A percentile compares a stretch with the other conserved stretches of the same genome.
These are phyloP conservation scores for Batillaria attramentaria DNA, from an alignment of 1,140 invertebrate species.

Conservation along the genomic window DNA sequence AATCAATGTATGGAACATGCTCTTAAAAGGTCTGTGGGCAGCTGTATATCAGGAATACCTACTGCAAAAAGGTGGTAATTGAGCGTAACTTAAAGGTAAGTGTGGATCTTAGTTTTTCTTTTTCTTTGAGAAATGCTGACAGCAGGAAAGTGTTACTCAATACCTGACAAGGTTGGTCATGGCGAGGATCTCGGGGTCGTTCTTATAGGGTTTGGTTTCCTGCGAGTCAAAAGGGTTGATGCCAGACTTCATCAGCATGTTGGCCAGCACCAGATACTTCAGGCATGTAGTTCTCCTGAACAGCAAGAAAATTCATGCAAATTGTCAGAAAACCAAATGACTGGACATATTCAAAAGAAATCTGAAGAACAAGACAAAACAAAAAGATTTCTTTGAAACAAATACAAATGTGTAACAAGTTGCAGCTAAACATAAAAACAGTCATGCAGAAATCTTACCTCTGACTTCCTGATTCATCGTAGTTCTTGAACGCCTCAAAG, in stretches of 20 bases:
- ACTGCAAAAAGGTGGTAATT: too few relatives aligned
- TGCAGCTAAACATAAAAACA: constrained; percentile 13
- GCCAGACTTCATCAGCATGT: constrained; percentile 99
- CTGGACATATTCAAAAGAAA: background rate
- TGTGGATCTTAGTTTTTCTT: too few relatives aligned
- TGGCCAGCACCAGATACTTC: constrained; percentile 98
- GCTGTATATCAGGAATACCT: too few relatives aligned
- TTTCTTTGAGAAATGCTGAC: too few relatives aligned
- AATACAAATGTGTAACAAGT: background rate
- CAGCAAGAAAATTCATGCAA: background rate
- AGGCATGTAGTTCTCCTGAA: constrained; percentile 91
- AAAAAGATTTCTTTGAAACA: background rate
- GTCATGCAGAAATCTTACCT: constrained; percentile 70
- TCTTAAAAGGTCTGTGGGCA: too few relatives aligned
- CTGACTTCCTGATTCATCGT: constrained; percentile 99
- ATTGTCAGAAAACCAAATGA: background rate
- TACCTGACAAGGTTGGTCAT: constrained; percentile 98
- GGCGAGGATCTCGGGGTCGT: constrained; percentile 98
- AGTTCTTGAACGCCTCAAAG: constrained; percentile 99
- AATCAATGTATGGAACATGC: too few relatives aligned
- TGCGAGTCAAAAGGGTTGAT: constrained; percentile 99
- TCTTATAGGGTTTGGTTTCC: constrained; percentile 99
- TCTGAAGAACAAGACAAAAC: background rate
- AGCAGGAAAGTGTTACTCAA: background rate
- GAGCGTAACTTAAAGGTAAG: too few relatives aligned